phyloP scores from a whole-genome alignment of 2,797 vertebrate species.

The Brotula barbata region DNA sequence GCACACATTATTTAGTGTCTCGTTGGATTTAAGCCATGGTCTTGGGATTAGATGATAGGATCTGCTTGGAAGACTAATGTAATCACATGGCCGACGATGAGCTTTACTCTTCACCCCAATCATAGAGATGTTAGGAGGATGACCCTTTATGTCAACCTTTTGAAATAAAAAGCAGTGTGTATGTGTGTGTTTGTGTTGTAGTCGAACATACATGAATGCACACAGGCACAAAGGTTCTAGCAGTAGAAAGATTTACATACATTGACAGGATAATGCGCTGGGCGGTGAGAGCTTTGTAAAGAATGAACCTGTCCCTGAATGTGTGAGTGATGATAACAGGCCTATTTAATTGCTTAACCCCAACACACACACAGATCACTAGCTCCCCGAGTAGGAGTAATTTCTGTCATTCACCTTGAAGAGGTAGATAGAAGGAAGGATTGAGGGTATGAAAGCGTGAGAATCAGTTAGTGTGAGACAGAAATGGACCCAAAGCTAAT shows the following conservation, averaged over 20 bases:
- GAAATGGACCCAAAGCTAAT: conserved; percentile 20
- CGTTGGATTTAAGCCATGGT: conserved; percentile 50
- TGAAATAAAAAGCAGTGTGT: conserved; percentile 24
- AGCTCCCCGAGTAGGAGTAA: conserved; percentile 28
- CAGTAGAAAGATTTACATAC: conserved; percentile 67
- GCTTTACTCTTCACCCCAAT: conserved; percentile 63
- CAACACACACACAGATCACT: conserved; percentile 18
- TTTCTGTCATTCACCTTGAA: conserved; percentile 62
- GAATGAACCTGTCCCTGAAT: conserved; percentile 64
- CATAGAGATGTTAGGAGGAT: conserved; percentile 57
- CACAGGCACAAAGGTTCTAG: conserved; percentile 11
- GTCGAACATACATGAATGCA: neutral
- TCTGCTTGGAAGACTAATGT: conserved; percentile 59
- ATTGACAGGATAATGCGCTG: conserved; percentile 63
- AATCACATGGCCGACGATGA: conserved; percentile 49
- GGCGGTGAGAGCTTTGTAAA: conserved; percentile 60
- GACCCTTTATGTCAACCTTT: conserved; percentile 49
- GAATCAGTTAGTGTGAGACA: conserved; percentile 2
- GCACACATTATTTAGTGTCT: conserved; percentile 36
- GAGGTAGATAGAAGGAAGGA: conserved; percentile 36
- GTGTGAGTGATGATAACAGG: conserved; percentile 71
- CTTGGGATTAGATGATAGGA: conserved; percentile 41
- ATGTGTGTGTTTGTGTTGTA: neutral
- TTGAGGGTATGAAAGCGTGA: conserved; percentile 28
- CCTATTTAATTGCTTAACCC: conserved; percentile 65